Percentiles rank a stretch among this genome's conserved stretches.
These are phyloP conservation scores for Zygogramma bicolorata DNA, from an alignment of 2,888 invertebrate genomes.

Conservation along the genomic window DNA sequence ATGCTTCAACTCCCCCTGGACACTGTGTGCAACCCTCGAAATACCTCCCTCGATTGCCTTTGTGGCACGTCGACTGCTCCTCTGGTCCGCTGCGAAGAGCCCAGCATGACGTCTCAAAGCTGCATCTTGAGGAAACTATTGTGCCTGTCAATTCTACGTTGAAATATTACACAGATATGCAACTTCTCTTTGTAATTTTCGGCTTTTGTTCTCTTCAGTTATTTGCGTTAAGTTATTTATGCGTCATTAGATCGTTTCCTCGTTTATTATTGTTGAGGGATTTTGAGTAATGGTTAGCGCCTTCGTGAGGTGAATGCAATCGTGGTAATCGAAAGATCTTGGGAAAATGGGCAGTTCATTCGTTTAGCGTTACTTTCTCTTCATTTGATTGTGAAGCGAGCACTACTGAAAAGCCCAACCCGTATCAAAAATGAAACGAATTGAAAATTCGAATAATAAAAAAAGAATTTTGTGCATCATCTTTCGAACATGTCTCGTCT, in stretches of 20 bases:
- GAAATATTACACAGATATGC: constrained; percentile 63
- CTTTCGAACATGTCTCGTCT: too few species aligned
- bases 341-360: background rate
- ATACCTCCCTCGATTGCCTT: constrained; percentile 23
- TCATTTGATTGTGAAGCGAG: too few species aligned
- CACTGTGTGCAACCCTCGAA: constrained; percentile 53
- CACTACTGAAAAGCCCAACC: too few species aligned
- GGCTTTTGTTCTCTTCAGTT: constrained; percentile 26
- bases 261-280: constrained; percentile 6
- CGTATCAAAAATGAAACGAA: too few species aligned
- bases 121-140: constrained; percentile 64
- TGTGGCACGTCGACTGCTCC: constrained; percentile 22
- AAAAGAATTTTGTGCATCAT: too few species aligned
- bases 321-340: background rate
- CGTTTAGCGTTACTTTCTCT: background rate
- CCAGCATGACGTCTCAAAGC: constrained; percentile 62
- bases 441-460: too few species aligned
- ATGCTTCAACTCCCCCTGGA: constrained; percentile 63
- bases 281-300: constrained; percentile 8
- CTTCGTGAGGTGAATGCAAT: background rate
- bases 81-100: constrained; percentile 51
- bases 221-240: constrained; percentile 31
- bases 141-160: constrained; percentile 62
- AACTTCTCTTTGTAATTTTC: constrained; percentile 24
- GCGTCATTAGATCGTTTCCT: constrained; percentile 20